Evolutionary conservation across 2,113 vertebrate genomes (phyloP).

Genomic region (Calypte anna): DNA sequence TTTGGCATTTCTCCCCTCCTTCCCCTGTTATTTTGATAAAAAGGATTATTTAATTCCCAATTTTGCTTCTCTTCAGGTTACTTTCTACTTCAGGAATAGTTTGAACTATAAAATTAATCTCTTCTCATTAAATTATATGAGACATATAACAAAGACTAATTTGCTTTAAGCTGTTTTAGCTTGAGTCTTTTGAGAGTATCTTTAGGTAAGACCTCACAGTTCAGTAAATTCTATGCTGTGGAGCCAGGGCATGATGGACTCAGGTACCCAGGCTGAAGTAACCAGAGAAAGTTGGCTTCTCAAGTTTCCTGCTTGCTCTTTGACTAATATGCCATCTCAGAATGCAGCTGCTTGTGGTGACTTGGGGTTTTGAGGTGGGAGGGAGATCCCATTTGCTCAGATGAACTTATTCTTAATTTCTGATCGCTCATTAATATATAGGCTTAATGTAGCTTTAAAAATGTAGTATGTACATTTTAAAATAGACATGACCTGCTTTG

Average conservation of each 20-base stretch:
- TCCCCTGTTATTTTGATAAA: not conserved
- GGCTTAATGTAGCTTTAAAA: not conserved
- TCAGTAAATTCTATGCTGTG: not conserved
- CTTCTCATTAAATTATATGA: not conserved
- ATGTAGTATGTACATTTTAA: not conserved
- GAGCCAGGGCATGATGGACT: not conserved
- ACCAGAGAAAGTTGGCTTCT: not conserved
- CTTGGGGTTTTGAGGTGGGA: not conserved
- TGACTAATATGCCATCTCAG: not conserved
- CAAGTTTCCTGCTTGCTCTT: not conserved
- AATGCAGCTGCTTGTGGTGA: not conserved
- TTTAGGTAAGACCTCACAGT: not conserved
- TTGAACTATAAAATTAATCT: not conserved
- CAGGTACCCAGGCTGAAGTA: accelerated
- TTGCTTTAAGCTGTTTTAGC: not conserved
- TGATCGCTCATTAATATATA: not conserved
- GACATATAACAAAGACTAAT: not conserved
- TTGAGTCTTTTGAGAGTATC: not conserved
- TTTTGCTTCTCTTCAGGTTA: not conserved
- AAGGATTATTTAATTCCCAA: not conserved
- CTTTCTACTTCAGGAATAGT: not conserved
- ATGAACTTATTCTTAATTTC: not conserved
- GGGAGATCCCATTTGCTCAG: not conserved
- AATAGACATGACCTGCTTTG: not conserved
- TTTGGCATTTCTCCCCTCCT: not conserved